Base-by-base conservation (phyloP, 2,113 vertebrate genomes). In the Austrofundulus limnaeus region DNA sequence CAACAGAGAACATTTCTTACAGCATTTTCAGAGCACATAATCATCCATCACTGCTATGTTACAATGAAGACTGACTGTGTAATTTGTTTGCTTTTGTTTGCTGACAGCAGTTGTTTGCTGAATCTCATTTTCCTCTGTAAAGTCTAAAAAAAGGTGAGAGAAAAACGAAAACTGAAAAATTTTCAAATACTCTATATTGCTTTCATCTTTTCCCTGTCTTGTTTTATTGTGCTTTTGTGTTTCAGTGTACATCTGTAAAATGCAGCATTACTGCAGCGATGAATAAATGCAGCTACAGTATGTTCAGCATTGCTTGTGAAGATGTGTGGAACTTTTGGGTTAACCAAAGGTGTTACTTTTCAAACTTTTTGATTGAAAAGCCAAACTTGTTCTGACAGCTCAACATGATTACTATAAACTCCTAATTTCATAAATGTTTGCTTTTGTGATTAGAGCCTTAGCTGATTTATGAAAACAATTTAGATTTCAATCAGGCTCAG, bases 61-160 rank as follows among this genome's bases (percentile, higher is more conserved):
- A 62, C 82, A 81, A 85, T 83, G 66, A 87, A 52, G 64, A 78
- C 68, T 61, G 82, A 81, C 82, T 81, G 72, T 67, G 83, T 78
- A 78, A 84, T 89, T 86, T 89, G 78, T 85, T 81, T 77, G 73
- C 81, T 87, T 34, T 85, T 88, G 80, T 86, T 82, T 80, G 85
- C 86, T 86, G 80, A 75, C 78, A 87, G 86, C 73, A 54, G 66
- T 76, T 75, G 75, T 86, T 88, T 82, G 70, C 72, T 50, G 66
- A 79, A 78, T 86, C 75, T 80, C 52, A 48, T 78, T 62, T 87
- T 86, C 50, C 55, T 65, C 55, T 55, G 47, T 55, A 77, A 70
- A 74, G 73, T 51, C 79, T 47, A 51, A 53, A 47, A 38, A 48
- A 55, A 63, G 37, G 9, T 5, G n/a, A 20, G 12, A 48, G 42